These are phyloP conservation scores for Apodemia hepburni DNA, from an alignment of 2,888 invertebrate genomes.

Conservation along the genomic window DNA sequence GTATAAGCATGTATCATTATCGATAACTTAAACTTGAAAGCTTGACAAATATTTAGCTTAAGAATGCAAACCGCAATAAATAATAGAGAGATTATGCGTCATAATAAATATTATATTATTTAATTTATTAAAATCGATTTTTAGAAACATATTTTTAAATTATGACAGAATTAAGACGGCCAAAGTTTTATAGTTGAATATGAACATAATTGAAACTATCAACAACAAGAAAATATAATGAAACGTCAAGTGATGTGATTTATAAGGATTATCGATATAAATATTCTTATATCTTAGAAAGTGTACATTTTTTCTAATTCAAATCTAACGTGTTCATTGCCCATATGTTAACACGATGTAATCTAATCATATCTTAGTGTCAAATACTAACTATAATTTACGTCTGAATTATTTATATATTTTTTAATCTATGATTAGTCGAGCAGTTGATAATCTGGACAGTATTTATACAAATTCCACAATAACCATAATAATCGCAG, in stretches of 20 bases:
- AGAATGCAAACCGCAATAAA: constrained; percentile 2
- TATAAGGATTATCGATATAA: constrained; percentile 34
- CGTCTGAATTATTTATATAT: constrained; percentile 10
- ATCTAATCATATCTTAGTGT: constrained; percentile 16
- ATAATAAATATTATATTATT: constrained; percentile 1
- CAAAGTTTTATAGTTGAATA: constrained; percentile 7
- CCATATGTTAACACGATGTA: constrained; percentile 29
- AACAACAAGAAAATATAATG: constrained; percentile 11
- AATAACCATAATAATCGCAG: not conserved
- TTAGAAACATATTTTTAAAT: constrained; percentile 1
- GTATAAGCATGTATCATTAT: not conserved
- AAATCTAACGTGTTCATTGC: constrained; percentile 31
- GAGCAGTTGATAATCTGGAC: not conserved
- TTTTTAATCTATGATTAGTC: not conserved
- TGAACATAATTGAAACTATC: constrained; percentile 7
- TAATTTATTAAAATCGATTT: constrained; percentile 12
- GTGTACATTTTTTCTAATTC: constrained; percentile 26
- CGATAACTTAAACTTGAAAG: not conserved
- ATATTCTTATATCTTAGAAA: constrained; percentile 38
- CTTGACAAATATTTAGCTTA: constrained; percentile 11
- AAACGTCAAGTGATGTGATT: constrained; percentile 31
- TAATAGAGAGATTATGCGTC: constrained; percentile 4
- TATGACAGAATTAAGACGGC: constrained; percentile 7
- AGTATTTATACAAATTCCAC: not conserved
- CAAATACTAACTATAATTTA: constrained; percentile 10